phyloP scores from a whole-genome alignment of 2,888 invertebrate species.

The Sinopyrophorus schimmeli region DNA sequence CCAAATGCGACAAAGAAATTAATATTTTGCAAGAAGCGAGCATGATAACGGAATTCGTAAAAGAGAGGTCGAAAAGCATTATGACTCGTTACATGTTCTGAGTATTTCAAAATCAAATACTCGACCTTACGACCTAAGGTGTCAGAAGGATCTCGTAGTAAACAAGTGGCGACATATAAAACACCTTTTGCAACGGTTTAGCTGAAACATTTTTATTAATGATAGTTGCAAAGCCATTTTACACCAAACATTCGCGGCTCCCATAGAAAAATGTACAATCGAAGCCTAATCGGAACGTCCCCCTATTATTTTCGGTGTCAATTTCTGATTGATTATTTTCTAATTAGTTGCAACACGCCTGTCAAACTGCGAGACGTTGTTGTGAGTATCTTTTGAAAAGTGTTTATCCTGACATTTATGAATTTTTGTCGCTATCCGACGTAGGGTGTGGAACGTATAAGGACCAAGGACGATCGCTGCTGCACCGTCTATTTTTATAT shows the following conservation, averaged over 20 bases:
- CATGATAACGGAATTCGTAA: neutral
- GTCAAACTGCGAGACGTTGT: neutral
- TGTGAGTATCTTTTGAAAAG: neutral
- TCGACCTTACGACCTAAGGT: slow-evolving; percentile 25
- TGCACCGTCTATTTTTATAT: too few relatives aligned
- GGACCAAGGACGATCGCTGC: too few relatives aligned
- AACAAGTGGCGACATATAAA: slow-evolving; percentile 22
- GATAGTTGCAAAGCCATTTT: neutral
- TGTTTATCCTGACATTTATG: slow-evolving; percentile 8
- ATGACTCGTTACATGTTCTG: slow-evolving; percentile 15
- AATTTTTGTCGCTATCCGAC: neutral
- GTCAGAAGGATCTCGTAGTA: slow-evolving; percentile 20
- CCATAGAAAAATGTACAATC: neutral
- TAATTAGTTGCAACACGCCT: slow-evolving; percentile 3
- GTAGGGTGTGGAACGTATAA: neutral
- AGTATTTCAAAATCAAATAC: slow-evolving; percentile 29
- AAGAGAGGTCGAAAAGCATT: slow-evolving; percentile 1
- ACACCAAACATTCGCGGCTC: neutral
- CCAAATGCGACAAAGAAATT: too few relatives aligned
- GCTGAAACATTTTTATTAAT: slow-evolving; percentile 20
- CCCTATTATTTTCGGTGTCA: slow-evolving; percentile 8
- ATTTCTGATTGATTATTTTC: slow-evolving; percentile 10
- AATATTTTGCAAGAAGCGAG: too few relatives aligned
- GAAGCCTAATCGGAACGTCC: too few relatives aligned
- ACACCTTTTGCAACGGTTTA: slow-evolving; percentile 24